Conservation (phyloP, 92 coral and sea anemone genomes). For the Siderastrea radians region DNA sequence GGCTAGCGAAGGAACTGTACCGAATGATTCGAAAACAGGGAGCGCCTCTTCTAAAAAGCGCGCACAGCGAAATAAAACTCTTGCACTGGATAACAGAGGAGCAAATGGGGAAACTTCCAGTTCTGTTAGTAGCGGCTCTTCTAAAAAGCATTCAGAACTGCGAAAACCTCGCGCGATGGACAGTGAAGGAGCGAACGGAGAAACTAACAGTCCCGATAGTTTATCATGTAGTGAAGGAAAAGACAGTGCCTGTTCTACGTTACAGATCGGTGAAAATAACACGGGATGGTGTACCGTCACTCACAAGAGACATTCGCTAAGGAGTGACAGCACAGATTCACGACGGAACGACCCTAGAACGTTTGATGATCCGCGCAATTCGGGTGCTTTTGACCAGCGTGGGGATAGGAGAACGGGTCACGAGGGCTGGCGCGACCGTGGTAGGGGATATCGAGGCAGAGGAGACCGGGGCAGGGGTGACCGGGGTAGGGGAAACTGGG, state of each 20-base stretch:
- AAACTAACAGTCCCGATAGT: neutral
- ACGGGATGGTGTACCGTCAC: slow-evolving; percentile 38
- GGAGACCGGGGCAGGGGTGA: neutral
- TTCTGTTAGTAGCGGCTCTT: neutral
- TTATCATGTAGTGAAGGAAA: neutral
- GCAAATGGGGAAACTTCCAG: neutral
- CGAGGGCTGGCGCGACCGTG: neutral
- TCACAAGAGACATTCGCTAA: slow-evolving; percentile 1
- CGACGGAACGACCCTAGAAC: slow-evolving; percentile 20
- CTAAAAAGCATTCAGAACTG: neutral
- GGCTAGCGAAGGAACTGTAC: slow-evolving; percentile 38
- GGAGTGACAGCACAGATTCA: slow-evolving; percentile 5
- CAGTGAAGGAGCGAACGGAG: neutral
- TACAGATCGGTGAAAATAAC: neutral
- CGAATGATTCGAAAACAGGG: neutral
- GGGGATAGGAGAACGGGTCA: neutral
- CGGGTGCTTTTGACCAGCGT: neutral
- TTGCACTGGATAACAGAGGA: neutral
- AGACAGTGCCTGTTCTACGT: neutral
- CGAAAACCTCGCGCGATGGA: neutral
- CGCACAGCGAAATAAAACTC: neutral
- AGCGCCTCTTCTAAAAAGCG: neutral
- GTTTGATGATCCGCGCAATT: slow-evolving; percentile 23
- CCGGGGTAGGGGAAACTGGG: slow-evolving; percentile 21
- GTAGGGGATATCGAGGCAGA: slow-evolving; percentile 7